Evolutionary conservation across 2,113 vertebrate genomes (phyloP).

Genomic region (Acrocephalus kingi): DNA sequence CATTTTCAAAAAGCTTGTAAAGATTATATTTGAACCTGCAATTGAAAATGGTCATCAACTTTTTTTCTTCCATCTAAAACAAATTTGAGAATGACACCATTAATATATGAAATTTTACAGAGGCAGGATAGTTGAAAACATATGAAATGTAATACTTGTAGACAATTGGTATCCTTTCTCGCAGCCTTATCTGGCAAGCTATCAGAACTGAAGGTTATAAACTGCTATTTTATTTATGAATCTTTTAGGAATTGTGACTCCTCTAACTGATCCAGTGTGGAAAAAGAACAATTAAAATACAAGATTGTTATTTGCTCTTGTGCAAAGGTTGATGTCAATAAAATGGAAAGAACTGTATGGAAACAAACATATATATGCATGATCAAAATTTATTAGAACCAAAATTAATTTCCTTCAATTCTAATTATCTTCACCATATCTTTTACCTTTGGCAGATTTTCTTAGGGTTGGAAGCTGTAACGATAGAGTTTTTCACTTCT

Average conservation of each 20-base stretch:
- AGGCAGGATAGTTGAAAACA: constrained; percentile 8
- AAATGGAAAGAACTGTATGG: neutral
- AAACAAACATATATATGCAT: neutral
- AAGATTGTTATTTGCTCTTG: neutral
- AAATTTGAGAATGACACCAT: neutral
- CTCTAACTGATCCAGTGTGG: neutral
- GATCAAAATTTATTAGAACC: neutral
- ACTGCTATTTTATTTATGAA: constrained; percentile 37
- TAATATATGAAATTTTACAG: constrained; percentile 3
- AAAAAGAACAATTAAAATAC: neutral
- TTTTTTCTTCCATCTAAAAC: constrained; percentile 21
- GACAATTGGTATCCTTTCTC: constrained; percentile 10
- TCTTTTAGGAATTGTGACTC: neutral
- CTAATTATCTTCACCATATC: constrained; percentile 29
- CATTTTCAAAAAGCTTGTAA: constrained; percentile 15
- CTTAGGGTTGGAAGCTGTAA: constrained; percentile 35
- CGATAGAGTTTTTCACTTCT: constrained; percentile 40
- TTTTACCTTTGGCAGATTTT: constrained; percentile 65
- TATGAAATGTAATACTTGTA: constrained; percentile 3
- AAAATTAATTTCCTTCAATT: constrained; percentile 9
- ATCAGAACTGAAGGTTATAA: constrained; percentile 5
- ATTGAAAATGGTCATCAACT: neutral
- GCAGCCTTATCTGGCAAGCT: constrained; percentile 24
- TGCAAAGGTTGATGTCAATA: neutral
- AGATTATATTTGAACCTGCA: neutral